phyloP scores from a whole-genome alignment of 2,888 invertebrate genomes.

The Heteromyza rotundicornis region DNA sequence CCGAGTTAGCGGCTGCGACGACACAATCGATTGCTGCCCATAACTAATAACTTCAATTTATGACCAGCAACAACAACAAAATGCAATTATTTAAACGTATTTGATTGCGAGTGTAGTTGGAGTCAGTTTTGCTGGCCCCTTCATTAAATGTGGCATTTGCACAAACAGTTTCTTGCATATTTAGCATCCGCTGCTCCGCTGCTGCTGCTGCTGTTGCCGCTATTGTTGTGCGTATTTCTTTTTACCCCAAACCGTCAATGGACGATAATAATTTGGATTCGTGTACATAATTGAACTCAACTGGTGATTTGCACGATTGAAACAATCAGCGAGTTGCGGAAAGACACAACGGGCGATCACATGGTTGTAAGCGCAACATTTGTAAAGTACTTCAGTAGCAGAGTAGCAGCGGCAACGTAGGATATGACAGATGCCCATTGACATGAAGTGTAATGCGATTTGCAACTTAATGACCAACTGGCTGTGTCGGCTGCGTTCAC shows the following conservation, averaged over 20 bases:
- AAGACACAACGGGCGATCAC: conserved; percentile 19
- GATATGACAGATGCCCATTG: conserved; percentile 33
- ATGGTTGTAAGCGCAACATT: conserved; percentile 23
- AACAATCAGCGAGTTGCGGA: not conserved
- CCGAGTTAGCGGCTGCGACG: not conserved
- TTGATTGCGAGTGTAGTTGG: not conserved
- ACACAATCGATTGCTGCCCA: conserved; percentile 16
- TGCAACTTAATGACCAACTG: conserved; percentile 40
- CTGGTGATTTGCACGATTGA: not conserved
- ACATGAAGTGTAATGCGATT: conserved; percentile 43
- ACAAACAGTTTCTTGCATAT: not conserved
- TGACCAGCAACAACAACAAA: not conserved
- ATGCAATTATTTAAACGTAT: not conserved
- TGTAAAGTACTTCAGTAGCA: not conserved
- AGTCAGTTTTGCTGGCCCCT: not conserved
- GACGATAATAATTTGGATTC: conserved; percentile 41
- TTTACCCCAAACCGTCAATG: conserved; percentile 35
- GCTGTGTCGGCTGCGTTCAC: not conserved
- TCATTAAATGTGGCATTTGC: too few relatives aligned
- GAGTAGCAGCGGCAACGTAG: conserved; percentile 18
- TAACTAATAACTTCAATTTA: conserved; percentile 9
- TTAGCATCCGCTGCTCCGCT: not conserved
- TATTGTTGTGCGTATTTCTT: conserved; percentile 21
- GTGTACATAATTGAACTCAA: conserved; percentile 46
- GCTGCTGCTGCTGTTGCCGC: not conserved